Percentiles rank a stretch among this genome's conserved stretches.
These are phyloP conservation scores for Malurus elegans DNA, from an alignment of 2,113 vertebrate species.

Conservation along the genomic window DNA sequence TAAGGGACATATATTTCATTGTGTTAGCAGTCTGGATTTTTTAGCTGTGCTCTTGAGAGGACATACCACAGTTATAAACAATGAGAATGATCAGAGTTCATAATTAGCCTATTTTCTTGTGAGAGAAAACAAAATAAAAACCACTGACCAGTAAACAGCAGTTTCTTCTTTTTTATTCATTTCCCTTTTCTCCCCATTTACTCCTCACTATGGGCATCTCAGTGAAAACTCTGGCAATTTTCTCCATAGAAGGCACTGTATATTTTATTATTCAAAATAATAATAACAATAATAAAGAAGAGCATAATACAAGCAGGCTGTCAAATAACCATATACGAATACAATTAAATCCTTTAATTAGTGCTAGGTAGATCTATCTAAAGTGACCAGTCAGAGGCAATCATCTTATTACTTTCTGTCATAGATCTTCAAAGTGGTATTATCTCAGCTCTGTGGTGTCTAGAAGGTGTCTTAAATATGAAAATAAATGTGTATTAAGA, in stretches of 20 bases:
- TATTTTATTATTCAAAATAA: background rate
- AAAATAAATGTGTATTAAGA: background rate
- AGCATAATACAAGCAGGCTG: background rate
- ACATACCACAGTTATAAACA: background rate
- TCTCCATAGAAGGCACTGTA: background rate
- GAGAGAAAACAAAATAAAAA: background rate
- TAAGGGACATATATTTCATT: background rate
- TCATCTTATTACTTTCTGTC: background rate
- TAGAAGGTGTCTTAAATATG: background rate
- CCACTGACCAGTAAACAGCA: background rate
- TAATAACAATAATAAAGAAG: background rate
- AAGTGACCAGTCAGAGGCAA: background rate
- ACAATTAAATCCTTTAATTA: background rate
- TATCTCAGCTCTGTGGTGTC: background rate
- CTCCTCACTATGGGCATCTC: background rate
- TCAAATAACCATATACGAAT: background rate
- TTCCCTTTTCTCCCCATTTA: rapidly evolving
- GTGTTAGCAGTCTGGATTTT: background rate
- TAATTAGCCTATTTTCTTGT: background rate
- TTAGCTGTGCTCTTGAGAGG: background rate
- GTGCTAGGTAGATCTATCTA: background rate
- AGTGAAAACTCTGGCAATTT: background rate
- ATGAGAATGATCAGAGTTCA: background rate
- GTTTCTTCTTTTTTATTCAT: background rate
- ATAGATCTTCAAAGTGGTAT: background rate